These are phyloP conservation scores for Seladonia tumulorum DNA, from an alignment of 2,888 invertebrate genomes.

Conservation along the genomic window DNA sequence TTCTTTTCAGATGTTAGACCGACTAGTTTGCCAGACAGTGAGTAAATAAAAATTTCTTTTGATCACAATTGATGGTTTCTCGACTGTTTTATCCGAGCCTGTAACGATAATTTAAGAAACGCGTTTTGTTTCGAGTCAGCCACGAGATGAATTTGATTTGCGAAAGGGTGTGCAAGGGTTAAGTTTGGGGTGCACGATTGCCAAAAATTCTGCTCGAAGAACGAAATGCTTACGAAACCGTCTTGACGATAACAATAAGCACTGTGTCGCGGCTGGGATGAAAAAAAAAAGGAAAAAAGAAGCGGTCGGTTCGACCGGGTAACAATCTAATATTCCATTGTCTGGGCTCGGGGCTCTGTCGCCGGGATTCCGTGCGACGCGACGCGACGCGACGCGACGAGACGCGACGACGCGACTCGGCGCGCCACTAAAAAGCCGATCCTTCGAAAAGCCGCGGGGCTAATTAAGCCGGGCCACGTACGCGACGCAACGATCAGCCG, in stretches of 20 bases:
- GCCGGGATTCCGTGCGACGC: conserved; percentile 7
- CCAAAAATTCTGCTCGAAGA: background rate
- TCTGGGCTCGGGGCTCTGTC: background rate
- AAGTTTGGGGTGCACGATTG: background rate
- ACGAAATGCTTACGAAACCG: background rate
- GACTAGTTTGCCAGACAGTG: no score
- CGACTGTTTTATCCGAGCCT: no score
- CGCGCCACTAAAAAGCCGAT: conserved; percentile 34
- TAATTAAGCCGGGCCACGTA: conserved; percentile 49
- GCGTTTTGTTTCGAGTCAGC: background rate
- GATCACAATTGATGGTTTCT: no score
- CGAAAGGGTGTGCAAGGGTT: background rate
- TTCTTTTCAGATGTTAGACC: no score
- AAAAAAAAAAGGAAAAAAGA: background rate
- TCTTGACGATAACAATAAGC: background rate
- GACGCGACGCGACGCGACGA: conserved; percentile 2
- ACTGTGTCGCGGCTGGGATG: background rate
- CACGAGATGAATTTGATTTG: background rate
- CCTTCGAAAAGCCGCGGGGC: conserved; percentile 25
- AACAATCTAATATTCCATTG: conserved; percentile 15
- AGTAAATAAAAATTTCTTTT: no score
- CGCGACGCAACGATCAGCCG: conserved; percentile 46
- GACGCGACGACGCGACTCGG: conserved; percentile 2
- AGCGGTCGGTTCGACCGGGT: background rate
- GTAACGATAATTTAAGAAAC: no score